These are phyloP conservation scores for Protobothrops flavoviridis DNA, from an alignment of 2,113 vertebrate species.

Conservation along the genomic window DNA sequence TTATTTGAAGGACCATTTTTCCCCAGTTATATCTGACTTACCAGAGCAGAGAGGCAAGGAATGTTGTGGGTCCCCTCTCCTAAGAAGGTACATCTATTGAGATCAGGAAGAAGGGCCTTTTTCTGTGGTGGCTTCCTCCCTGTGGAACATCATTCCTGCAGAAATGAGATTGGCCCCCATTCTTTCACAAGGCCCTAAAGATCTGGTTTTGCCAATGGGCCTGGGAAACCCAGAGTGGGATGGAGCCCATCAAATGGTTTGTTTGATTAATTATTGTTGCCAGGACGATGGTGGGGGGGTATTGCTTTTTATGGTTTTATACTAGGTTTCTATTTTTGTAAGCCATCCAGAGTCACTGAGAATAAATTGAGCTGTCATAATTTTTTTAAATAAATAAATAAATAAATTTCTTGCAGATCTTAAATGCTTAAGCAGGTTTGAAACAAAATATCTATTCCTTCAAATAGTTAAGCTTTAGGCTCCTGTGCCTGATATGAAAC, in stretches of 20 bases:
- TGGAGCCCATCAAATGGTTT: background rate
- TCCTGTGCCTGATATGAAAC: background rate
- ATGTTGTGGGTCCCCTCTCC: no score
- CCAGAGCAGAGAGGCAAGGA: no score
- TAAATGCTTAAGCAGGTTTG: background rate
- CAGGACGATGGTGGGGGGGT: no score
- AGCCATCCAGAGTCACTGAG: background rate
- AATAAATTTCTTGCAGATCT: background rate
- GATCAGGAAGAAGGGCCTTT: no score
- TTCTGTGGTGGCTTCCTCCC: no score
- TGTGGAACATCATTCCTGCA: no score
- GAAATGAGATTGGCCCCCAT: no score
- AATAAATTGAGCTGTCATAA: background rate
- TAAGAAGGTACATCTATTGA: no score
- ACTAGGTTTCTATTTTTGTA: background rate
- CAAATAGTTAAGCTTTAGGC: background rate
- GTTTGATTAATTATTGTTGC: background rate
- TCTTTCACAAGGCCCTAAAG: background rate
- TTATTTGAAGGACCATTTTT: no score
- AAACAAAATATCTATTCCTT: background rate
- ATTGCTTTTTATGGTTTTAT: background rate
- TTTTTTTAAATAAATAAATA: background rate
- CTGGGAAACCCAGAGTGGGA: background rate
- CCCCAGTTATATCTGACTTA: no score
- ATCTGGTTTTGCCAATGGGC: background rate